These are phyloP conservation scores for Andrena haemorrhoa DNA, from an alignment of 2,888 invertebrate genomes.

Conservation along the genomic window DNA sequence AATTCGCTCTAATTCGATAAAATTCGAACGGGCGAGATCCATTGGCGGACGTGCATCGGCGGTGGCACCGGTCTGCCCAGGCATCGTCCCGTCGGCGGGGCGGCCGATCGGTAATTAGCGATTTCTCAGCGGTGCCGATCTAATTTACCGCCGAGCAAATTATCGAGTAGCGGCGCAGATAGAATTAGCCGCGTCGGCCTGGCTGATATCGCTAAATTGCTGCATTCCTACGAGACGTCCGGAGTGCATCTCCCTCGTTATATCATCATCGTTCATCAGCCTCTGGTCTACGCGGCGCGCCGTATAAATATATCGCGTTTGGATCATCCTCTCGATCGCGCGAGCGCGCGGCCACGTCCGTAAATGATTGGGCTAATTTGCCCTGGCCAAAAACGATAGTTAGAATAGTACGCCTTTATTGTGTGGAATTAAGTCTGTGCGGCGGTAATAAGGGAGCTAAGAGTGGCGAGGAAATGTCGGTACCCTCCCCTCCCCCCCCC, in stretches of 20 bases:
- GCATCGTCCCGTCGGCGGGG: neutral
- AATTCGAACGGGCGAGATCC: slow-evolving; percentile 7
- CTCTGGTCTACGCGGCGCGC: slow-evolving; percentile 58
- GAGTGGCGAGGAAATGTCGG: neutral
- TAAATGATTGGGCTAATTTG: slow-evolving; percentile 37
- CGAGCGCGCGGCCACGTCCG: neutral
- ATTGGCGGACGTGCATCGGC: neutral
- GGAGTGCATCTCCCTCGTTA: slow-evolving; percentile 69
- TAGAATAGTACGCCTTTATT: slow-evolving; percentile 5
- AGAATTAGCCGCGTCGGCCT: slow-evolving; percentile 68
- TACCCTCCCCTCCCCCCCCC: no score
- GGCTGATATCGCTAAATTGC: slow-evolving; percentile 73
- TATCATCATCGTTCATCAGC: slow-evolving; percentile 73
- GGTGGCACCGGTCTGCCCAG: neutral
- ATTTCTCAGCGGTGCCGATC: slow-evolving; percentile 55
- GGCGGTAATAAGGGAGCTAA: no score
- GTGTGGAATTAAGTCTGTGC: no score
- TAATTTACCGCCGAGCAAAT: slow-evolving; percentile 65
- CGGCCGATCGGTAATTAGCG: slow-evolving; percentile 59
- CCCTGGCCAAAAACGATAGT: neutral
- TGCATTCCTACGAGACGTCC: slow-evolving; percentile 71
- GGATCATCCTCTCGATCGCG: slow-evolving; percentile 63
- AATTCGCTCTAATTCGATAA: slow-evolving; percentile 42
- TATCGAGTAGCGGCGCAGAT: slow-evolving; percentile 67
- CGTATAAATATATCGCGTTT: slow-evolving; percentile 67